Evolutionary conservation across 2,113 vertebrate species (phyloP), one percentile per base, ranked within the genome.

Genomic region (Callionymus lyra): DNA sequence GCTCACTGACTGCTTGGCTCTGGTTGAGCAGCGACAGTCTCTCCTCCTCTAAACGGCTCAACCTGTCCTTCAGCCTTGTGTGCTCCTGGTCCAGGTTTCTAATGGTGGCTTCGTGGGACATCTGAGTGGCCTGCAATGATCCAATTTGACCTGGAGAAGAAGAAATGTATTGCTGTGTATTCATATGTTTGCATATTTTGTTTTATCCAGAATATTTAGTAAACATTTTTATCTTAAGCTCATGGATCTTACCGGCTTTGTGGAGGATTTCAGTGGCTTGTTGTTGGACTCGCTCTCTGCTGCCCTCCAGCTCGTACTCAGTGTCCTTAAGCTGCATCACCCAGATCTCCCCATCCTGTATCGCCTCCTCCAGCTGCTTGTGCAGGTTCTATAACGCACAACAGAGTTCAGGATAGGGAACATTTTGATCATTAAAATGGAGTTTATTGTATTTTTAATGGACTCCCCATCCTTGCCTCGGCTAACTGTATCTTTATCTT

Each of bases 301-400:
- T 90, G 63, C 88, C 86, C 45, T 91, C 90, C 4, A 97, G 85
- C 58, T 98, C 93, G 14, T 89, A 92, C 75, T 97, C 93, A 0
- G 92, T 91, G 79, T 97, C 92, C 62, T 95, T 95, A 67, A 96
- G 88, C 77, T 93, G 92, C 87, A 88, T 94, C 72, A 93, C 65
- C 82, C 92, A 85, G 56, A 90, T 91, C 79, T 90, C 84, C 21
- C 93, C 91, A 37, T 93, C 91, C 75, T 92, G 91, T 60, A 92
- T 89, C 69, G 90, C 89, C 57, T 96, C 91, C 41, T 95, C 91
- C 67, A 97, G 88, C 78, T 97, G 91, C 73, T 95, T 94, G 49
- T 97, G 92, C 69, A 97, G 87, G 72, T 90, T 88, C 94, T 98
- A 47, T 62, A 52, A n/a, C 38, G 34, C 37, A 41, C 16, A 44